These are phyloP conservation scores for Antheraea assamensis DNA, from an alignment of 2,888 invertebrate species.

Conservation along the genomic window DNA sequence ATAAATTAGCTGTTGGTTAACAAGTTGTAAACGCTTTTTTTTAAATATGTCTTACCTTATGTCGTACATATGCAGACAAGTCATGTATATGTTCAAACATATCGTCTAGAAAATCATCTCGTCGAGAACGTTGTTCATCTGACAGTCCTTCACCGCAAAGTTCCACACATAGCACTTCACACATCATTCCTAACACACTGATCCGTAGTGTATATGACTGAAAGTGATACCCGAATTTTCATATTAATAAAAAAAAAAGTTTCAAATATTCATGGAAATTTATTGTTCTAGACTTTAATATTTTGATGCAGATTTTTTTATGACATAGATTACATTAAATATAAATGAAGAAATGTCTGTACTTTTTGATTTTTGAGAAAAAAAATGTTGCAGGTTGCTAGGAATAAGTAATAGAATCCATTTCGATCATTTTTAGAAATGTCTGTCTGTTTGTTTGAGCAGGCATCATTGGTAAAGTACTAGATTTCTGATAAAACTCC, in stretches of 20 bases:
- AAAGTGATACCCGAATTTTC: neutral
- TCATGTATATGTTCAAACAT: slow-evolving; percentile 93
- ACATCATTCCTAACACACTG: slow-evolving; percentile 91
- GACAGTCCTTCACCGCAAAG: slow-evolving; percentile 88
- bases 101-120: slow-evolving; percentile 91
- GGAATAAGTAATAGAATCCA: too few relatives aligned
- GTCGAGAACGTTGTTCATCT: slow-evolving; percentile 84
- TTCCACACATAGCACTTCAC: slow-evolving; percentile 88
- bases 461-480: too few relatives aligned
- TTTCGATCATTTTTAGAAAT: too few relatives aligned
- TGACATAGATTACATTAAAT: too few relatives aligned
- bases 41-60: slow-evolving; percentile 81
- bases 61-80: slow-evolving; percentile 91
- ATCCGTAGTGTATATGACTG: slow-evolving; percentile 88
- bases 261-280: neutral
- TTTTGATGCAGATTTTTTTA: too few relatives aligned
- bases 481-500: too few relatives aligned
- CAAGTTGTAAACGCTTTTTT: neutral
- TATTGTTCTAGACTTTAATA: too few relatives aligned
- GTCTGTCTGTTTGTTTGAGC: too few relatives aligned
- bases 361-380: too few relatives aligned
- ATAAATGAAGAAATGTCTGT: too few relatives aligned
- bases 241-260: neutral
- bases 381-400: too few relatives aligned
- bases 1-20: neutral